phyloP scores from a whole-genome alignment of 2,888 invertebrate species.

The Ennomos fuscantarius region DNA sequence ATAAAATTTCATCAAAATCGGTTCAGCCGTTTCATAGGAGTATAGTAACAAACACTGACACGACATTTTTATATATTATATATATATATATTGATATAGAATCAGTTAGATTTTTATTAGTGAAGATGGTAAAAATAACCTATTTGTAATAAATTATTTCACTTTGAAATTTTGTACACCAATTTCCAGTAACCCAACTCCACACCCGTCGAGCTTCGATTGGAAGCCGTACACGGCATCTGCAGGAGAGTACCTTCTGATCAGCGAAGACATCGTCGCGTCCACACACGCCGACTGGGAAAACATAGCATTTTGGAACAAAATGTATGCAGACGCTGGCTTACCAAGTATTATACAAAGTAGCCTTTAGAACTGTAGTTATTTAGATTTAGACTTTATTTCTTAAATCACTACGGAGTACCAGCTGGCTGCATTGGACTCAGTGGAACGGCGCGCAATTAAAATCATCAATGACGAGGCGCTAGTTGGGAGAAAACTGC shows the following conservation, averaged over 20 bases:
- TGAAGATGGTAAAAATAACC: not conserved
- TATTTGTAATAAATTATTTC: not conserved
- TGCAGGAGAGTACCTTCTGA: conserved; percentile 61
- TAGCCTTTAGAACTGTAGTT: conserved; percentile 5
- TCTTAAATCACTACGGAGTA: not conserved
- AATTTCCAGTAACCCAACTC: conserved; percentile 64
- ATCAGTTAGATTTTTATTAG: not conserved
- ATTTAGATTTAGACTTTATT: not conserved
- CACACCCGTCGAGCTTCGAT: conserved; percentile 50
- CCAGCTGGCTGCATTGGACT: too few relatives aligned
- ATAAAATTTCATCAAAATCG: too few relatives aligned
- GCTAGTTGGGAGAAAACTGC: too few relatives aligned
- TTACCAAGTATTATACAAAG: conserved; percentile 50
- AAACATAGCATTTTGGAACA: conserved; percentile 71
- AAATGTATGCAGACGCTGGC: conserved; percentile 64
- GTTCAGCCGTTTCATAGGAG: too few relatives aligned
- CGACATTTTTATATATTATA: too few relatives aligned
- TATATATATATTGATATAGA: too few relatives aligned
- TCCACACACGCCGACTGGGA: conserved; percentile 57
- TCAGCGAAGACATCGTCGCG: conserved; percentile 57
- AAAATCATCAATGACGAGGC: too few relatives aligned
- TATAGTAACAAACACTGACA: too few relatives aligned
- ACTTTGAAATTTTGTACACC: not conserved
- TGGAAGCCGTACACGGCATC: conserved; percentile 64
- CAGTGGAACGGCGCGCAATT: too few relatives aligned